Base-by-base conservation (phyloP, 1,140 invertebrate species). In the Dinoponera quadriceps region DNA sequence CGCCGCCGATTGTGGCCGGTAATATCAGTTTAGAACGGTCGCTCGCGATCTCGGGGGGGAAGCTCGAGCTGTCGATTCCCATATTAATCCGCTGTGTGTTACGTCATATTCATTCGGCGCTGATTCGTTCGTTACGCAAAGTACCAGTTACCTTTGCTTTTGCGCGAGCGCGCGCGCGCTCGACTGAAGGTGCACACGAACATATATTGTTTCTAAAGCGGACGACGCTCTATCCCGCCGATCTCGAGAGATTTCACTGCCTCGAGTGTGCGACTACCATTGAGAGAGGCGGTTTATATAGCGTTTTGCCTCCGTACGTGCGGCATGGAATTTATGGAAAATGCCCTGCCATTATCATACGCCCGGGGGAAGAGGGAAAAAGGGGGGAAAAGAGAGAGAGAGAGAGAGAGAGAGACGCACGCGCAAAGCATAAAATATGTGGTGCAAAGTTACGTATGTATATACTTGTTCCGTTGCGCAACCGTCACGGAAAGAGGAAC, bases 401-500 rank as follows among this genome's bases (percentile, higher is more conserved):
- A n/a, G n/a, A n/a, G n/a, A n/a, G n/a, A n/a, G n/a, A n/a, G 44
- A 22, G 65, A 57, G 68, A 69, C 22, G n/a, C 11, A n/a, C n/a
- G n/a, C n/a, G n/a, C n/a, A n/a, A 25, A 66, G 66, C 74, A 48
- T 65, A 68, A 68, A 66, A 77, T 66, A 57, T 66, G 22, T 20
- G 13, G 51, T n/a, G 20, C 63, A 69, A 57, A 78, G 75, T 57
- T 78, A 49, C 74, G 74, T 66, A 33, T 80, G 16, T 49, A 20
- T 18, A 27, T 33, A 25, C 9, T 66, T 22, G 27, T 18, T 49
- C 22, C 51, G 62, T 80, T 80, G 54, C 55, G 9, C n/a, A 78
- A 78, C 65, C 29, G n/a, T 80, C 75, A 51, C 75, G 75, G 75
- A 69, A 80, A 80, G 69, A 55, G n/a, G 48, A 38, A 20, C 20